phyloP scores from a whole-genome alignment of 2,113 vertebrate genomes.

The Dipodomys stephensi region DNA sequence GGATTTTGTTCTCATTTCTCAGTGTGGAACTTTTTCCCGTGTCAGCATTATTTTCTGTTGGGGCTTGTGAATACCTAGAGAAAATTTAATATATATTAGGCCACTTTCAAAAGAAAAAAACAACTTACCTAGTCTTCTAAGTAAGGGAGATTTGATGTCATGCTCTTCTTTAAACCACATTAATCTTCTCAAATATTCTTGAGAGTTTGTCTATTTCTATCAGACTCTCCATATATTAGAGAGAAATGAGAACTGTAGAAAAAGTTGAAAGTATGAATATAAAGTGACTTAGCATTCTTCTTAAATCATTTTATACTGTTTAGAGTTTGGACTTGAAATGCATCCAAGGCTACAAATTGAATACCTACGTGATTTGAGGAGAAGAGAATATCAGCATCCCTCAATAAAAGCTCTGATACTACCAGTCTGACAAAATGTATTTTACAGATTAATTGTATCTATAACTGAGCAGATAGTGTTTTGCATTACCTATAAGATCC shows the following conservation, averaged over 20 bases:
- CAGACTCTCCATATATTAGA: constrained; percentile 66
- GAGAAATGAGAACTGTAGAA: constrained; percentile 63
- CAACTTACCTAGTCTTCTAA: neutral
- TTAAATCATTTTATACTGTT: constrained; percentile 57
- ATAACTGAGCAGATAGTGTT: neutral
- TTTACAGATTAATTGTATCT: constrained; percentile 25
- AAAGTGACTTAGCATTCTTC: constrained; percentile 50
- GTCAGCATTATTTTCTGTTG: constrained; percentile 55
- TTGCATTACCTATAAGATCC: constrained; percentile 18
- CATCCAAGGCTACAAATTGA: constrained; percentile 40
- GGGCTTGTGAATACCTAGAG: constrained; percentile 52
- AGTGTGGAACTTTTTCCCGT: constrained; percentile 34
- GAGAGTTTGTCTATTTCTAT: constrained; percentile 68
- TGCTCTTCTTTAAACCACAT: constrained; percentile 68
- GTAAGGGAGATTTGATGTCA: constrained; percentile 53
- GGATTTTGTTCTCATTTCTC: constrained; percentile 71
- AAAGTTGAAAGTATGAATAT: constrained; percentile 61
- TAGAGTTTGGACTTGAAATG: constrained; percentile 63
- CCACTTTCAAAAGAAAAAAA: constrained; percentile 58
- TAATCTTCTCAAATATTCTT: constrained; percentile 76
- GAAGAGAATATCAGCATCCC: constrained; percentile 1
- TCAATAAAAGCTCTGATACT: constrained; percentile 45
- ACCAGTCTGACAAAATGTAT: constrained; percentile 12
- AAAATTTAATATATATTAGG: constrained; percentile 27
- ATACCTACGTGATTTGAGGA: neutral